phyloP scores from a whole-genome alignment of 2,797 vertebrate species.

The Gallinago stenura region DNA sequence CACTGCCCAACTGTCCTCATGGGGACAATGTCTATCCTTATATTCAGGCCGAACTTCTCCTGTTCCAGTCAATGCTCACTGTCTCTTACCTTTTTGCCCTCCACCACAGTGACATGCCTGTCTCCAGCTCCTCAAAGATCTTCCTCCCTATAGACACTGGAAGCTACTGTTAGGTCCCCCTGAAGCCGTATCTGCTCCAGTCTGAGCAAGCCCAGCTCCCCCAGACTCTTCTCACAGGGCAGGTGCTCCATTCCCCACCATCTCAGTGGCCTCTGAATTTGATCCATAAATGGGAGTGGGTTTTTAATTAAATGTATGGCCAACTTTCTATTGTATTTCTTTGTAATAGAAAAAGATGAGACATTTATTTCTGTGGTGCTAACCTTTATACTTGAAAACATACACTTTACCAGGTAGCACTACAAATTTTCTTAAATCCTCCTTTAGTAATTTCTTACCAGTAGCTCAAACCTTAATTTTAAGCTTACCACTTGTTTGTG shows the following conservation, averaged over 20 bases:
- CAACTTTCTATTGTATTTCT: not conserved
- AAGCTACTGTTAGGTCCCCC: not conserved
- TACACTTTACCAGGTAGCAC: not conserved
- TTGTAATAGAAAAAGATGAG: not conserved
- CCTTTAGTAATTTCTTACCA: not conserved
- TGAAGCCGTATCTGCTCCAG: not conserved
- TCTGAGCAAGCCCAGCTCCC: not conserved
- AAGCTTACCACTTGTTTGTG: not conserved
- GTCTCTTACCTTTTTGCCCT: not conserved
- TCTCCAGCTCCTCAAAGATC: not conserved
- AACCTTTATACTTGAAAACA: not conserved
- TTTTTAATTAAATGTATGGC: not conserved
- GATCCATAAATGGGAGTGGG: not conserved
- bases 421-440: not conserved
- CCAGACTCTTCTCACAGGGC: not conserved
- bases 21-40: not conserved
- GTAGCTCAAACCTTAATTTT: not conserved
- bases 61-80: not conserved
- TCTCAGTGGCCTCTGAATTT: not conserved
- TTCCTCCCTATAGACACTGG: not conserved
- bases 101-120: not conserved
- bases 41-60: not conserved
- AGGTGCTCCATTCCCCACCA: not conserved
- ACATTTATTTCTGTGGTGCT: not conserved
- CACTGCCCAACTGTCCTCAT: not conserved